phyloP scores from a whole-genome alignment of 1,140 invertebrate species.

The Maconellicoccus hirsutus region DNA sequence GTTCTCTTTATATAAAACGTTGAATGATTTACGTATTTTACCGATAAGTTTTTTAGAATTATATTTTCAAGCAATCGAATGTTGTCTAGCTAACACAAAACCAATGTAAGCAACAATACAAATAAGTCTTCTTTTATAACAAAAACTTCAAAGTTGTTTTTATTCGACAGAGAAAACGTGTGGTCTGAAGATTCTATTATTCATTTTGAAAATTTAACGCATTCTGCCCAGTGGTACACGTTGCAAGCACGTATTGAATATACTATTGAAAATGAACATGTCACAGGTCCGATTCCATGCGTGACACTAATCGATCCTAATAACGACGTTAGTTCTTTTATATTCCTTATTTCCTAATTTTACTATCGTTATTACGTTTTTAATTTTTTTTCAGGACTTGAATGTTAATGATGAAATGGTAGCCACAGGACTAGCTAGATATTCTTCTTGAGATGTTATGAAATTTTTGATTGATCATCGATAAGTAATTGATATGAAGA shows the following conservation, averaged over 20 bases:
- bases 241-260: slow-evolving; percentile 52
- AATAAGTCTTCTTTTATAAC: not conserved
- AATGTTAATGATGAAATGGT: not conserved
- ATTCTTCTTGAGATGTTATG: not conserved
- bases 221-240: slow-evolving; percentile 52
- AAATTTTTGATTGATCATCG: no score
- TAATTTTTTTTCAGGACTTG: not conserved
- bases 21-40: slow-evolving; percentile 51
- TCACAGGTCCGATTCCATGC: not conserved
- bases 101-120: slow-evolving; percentile 39
- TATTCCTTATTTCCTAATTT: no score
- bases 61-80: slow-evolving; percentile 66
- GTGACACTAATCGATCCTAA: not conserved
- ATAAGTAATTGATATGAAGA: no score
- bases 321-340: not conserved
- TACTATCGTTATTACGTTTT: no score
- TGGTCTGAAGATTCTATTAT: slow-evolving; percentile 57
- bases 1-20: slow-evolving; percentile 49
- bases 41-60: slow-evolving; percentile 59
- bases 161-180: slow-evolving; percentile 31
- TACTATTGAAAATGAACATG: slow-evolving; percentile 40
- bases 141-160: not conserved
- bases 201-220: slow-evolving; percentile 54
- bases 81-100: slow-evolving; percentile 56
- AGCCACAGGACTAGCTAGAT: not conserved